These are phyloP conservation scores for Spermophilus dauricus DNA, from an alignment of 2,113 vertebrate genomes.

Conservation along the genomic window DNA sequence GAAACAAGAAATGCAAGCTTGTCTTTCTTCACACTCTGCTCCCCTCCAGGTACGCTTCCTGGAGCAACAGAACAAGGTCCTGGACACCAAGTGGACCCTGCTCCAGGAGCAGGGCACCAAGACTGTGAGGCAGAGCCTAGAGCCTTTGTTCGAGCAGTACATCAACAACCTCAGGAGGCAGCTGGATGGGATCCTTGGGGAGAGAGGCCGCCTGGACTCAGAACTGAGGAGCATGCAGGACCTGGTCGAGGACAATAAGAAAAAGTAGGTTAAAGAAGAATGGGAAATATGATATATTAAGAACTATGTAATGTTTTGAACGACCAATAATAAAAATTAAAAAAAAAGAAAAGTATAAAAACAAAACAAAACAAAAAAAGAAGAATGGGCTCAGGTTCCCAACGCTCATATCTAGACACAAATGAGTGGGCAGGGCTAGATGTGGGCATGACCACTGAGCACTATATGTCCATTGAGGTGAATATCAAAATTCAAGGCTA, in stretches of 20 bases:
- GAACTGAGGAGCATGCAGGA: slow-evolving; percentile 82
- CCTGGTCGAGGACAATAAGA: slow-evolving; percentile 86
- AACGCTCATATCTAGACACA: accelerated
- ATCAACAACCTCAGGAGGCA: slow-evolving; percentile 85
- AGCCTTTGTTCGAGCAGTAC: slow-evolving; percentile 86
- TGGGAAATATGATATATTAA: too few relatives aligned
- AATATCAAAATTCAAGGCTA: not conserved
- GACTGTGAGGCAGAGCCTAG: slow-evolving; percentile 62
- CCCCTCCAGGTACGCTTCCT: slow-evolving; percentile 85
- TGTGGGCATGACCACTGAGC: accelerated
- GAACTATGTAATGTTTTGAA: too few relatives aligned
- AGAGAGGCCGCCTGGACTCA: slow-evolving; percentile 76
- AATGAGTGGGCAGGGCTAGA: not conserved
- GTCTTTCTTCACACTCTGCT: not conserved
- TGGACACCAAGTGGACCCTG: slow-evolving; percentile 88
- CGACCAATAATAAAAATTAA: too few relatives aligned
- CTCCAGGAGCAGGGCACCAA: slow-evolving; percentile 87
- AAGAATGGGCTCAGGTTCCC: not conserved
- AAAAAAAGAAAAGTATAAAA: too few relatives aligned
- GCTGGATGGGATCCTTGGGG: slow-evolving; percentile 74
- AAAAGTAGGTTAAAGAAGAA: slow-evolving; percentile 79
- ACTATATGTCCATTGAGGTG: not conserved
- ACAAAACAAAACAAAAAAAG: too few relatives aligned
- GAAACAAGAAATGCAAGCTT: not conserved
- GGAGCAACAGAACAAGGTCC: slow-evolving; percentile 87